These are phyloP conservation scores for Oreotragus oreotragus DNA, from an alignment of 2,113 vertebrate genomes.

Conservation along the genomic window DNA sequence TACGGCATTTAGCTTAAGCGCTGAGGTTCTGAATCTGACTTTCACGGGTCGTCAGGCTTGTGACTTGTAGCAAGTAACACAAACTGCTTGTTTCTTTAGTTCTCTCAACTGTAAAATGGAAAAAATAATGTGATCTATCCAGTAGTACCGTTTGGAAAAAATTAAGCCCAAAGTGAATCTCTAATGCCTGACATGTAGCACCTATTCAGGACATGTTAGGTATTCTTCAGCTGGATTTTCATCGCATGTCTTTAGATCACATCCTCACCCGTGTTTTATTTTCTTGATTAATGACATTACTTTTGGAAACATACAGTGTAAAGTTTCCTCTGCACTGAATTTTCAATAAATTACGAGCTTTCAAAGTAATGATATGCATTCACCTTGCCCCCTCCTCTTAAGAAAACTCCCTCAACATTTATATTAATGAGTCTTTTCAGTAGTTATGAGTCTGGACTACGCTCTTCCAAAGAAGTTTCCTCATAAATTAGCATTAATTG, in stretches of 20 bases:
- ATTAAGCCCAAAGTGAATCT: neutral
- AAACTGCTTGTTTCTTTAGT: neutral
- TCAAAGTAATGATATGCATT: conserved; percentile 50
- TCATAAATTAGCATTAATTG: conserved; percentile 74
- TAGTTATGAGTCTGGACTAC: conserved; percentile 51
- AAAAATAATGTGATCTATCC: neutral
- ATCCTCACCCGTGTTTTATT: conserved; percentile 36
- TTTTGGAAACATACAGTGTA: conserved; percentile 49
- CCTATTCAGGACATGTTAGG: neutral
- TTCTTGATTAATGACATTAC: conserved; percentile 49
- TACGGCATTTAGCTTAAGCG: accelerated
- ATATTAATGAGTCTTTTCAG: conserved; percentile 40
- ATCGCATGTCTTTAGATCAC: neutral
- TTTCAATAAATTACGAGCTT: conserved; percentile 26
- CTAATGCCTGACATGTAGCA: accelerated
- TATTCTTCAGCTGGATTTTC: neutral
- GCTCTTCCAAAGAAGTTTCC: conserved; percentile 46
- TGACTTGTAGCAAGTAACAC: neutral
- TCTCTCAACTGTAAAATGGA: neutral
- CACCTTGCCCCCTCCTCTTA: conserved; percentile 11
- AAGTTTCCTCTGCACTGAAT: conserved; percentile 6
- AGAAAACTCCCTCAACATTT: neutral
- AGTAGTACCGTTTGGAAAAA: neutral
- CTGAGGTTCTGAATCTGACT: neutral
- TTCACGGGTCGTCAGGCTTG: neutral